Conservation (phyloP, 2,797 vertebrate genomes). For the Lutjanus argentimaculatus region DNA sequence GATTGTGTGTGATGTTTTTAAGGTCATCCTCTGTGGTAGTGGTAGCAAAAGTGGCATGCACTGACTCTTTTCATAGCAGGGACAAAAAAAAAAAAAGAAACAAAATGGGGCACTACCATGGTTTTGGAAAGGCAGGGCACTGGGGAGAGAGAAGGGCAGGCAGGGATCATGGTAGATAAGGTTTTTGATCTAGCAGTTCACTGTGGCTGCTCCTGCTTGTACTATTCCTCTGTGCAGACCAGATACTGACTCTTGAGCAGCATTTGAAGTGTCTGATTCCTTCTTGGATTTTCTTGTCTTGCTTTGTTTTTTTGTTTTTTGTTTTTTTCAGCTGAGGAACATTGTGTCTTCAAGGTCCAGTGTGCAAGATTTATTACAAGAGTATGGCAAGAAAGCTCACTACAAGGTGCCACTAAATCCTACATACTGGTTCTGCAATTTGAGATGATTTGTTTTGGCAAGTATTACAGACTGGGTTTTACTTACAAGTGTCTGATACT, state of each 20-base stretch:
- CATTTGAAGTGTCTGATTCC: neutral
- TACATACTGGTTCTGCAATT: no score
- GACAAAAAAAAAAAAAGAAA: neutral
- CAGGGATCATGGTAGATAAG: conserved; percentile 3
- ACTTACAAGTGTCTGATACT: no score
- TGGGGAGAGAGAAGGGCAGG: neutral
- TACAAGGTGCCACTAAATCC: no score
- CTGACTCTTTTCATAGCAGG: neutral
- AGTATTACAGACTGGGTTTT: no score
- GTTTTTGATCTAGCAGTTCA: conserved; percentile 13
- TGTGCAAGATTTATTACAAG: no score
- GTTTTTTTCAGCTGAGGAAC: neutral
- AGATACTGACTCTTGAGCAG: neutral
- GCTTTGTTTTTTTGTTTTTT: neutral
- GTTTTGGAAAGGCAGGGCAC: conserved; percentile 6
- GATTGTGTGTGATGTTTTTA: conserved; percentile 6
- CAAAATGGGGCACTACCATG: neutral
- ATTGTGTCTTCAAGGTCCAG: no score
- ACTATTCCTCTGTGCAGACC: conserved; percentile 7
- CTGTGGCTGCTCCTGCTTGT: neutral
- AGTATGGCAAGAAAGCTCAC: no score
- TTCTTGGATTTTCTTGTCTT: no score
- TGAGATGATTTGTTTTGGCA: no score
- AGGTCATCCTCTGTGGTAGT: conserved; percentile 6
- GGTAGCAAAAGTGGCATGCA: neutral